These are phyloP conservation scores for Petrosia ficiformis DNA, from an alignment of 37 sponge, comb jelly and placozoan species.

Conservation along the genomic window DNA sequence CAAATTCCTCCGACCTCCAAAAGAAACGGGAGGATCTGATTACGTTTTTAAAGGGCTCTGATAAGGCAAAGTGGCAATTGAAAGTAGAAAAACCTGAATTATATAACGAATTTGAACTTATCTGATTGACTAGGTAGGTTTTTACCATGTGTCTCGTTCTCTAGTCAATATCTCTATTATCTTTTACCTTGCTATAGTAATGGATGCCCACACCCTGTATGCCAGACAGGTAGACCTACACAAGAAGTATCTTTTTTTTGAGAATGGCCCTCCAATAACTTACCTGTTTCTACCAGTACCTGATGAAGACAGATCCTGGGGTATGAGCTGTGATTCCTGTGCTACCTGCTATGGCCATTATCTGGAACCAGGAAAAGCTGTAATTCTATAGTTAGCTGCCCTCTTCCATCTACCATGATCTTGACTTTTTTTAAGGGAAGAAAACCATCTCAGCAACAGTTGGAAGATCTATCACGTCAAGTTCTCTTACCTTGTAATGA, in stretches of 20 bases:
- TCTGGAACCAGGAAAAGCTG: constrained; percentile 1
- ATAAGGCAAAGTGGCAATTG: constrained; percentile 3
- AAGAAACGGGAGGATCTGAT: constrained; percentile 14
- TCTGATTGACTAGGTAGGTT: too few relatives aligned
- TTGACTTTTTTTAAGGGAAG: too few relatives aligned
- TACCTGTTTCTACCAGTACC: constrained; percentile 19
- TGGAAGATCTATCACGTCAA: not conserved
- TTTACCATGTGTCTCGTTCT: too few relatives aligned
- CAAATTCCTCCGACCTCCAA: constrained; percentile 1
- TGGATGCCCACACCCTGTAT: constrained; percentile 12
- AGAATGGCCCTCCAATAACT: constrained; percentile 19
- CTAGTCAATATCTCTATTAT: constrained; percentile 7
- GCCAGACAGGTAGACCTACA: not conserved
- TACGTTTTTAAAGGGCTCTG: constrained; percentile 30
- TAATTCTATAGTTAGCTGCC: not conserved
- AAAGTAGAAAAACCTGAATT: constrained; percentile 3
- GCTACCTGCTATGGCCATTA: constrained; percentile 22
- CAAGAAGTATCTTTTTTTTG: too few relatives aligned
- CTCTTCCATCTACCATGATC: not conserved
- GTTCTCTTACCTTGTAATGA: constrained; percentile 11
- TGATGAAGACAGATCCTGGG: constrained; percentile 12
- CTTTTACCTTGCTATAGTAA: constrained; percentile 5
- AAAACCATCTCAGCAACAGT: not conserved
- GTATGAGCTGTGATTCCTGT: not conserved
- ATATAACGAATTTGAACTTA: constrained; percentile 2